Evolutionary conservation across 2,797 vertebrate species (phyloP).

Genomic region (Rhincodon typus): DNA sequence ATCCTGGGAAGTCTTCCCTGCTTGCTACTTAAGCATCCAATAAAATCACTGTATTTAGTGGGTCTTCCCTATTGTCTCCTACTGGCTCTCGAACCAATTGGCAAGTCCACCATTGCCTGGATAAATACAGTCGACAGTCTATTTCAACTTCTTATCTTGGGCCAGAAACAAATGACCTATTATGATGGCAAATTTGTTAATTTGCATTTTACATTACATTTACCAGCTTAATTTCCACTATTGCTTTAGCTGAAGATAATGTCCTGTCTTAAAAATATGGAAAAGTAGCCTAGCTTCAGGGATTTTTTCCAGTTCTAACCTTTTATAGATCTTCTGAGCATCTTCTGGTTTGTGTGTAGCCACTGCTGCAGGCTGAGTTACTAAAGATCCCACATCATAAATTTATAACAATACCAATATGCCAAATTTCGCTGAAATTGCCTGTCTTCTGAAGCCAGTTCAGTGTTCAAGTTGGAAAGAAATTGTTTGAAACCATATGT

Average conservation of each 20-base stretch:
- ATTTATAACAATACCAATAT: constrained; percentile 44
- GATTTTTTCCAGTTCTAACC: background rate
- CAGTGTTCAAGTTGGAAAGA: background rate
- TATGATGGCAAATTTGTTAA: background rate
- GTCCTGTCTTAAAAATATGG: background rate
- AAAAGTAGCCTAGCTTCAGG: background rate
- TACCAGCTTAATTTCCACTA: background rate
- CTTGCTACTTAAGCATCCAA: no score
- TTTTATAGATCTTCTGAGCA: constrained; percentile 67
- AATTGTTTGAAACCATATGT: background rate
- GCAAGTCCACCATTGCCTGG: no score
- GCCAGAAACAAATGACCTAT: background rate
- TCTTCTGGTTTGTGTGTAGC: constrained; percentile 56
- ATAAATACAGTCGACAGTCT: background rate
- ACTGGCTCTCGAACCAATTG: no score
- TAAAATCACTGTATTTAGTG: no score
- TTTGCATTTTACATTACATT: background rate
- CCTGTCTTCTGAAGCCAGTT: background rate
- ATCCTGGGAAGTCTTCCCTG: no score
- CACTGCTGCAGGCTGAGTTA: constrained; percentile 45
- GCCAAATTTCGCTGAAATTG: background rate
- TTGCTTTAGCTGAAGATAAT: background rate
- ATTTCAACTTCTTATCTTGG: background rate
- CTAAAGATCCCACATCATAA: constrained; percentile 65
- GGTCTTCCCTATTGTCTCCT: no score